Conservation (phyloP, 2,797 vertebrate genomes). For the Dryobates pubescens region DNA sequence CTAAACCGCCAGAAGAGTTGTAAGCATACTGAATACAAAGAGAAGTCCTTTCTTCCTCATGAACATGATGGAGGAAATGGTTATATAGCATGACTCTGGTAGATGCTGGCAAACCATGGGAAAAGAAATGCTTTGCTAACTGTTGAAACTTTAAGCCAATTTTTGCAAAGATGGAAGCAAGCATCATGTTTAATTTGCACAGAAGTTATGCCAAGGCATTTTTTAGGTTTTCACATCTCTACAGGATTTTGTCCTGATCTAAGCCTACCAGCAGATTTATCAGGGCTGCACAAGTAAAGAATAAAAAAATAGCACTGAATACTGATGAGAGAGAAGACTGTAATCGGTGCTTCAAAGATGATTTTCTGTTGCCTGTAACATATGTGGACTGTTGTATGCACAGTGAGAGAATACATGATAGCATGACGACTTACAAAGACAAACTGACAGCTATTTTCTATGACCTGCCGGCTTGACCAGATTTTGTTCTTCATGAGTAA, state of each 20-base stretch:
- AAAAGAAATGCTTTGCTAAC: not conserved
- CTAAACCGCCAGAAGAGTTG: not conserved
- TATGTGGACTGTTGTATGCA: not conserved
- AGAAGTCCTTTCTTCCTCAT: not conserved
- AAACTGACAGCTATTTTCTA: not conserved
- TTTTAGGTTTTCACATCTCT: not conserved
- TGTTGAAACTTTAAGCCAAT: not conserved
- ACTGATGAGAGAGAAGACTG: not conserved
- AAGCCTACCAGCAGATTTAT: not conserved
- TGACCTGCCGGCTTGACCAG: not conserved
- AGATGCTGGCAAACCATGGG: not conserved
- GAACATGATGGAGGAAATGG: not conserved
- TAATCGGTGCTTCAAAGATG: not conserved
- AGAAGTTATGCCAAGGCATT: not conserved
- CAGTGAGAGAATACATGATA: not conserved
- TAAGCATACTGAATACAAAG: not conserved
- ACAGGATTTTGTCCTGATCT: not conserved
- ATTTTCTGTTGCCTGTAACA: not conserved
- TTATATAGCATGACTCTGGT: not conserved
- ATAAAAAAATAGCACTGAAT: not conserved
- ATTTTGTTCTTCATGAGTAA: constrained; percentile 17
- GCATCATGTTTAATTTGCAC: not conserved
- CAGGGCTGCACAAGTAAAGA: not conserved
- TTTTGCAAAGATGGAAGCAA: not conserved
- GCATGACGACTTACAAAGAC: not conserved